A percentile compares a stretch with the other conserved stretches of the same genome.
Conservation (phyloP, 2,113 vertebrate genomes). For the Platichthys flesus region DNA sequence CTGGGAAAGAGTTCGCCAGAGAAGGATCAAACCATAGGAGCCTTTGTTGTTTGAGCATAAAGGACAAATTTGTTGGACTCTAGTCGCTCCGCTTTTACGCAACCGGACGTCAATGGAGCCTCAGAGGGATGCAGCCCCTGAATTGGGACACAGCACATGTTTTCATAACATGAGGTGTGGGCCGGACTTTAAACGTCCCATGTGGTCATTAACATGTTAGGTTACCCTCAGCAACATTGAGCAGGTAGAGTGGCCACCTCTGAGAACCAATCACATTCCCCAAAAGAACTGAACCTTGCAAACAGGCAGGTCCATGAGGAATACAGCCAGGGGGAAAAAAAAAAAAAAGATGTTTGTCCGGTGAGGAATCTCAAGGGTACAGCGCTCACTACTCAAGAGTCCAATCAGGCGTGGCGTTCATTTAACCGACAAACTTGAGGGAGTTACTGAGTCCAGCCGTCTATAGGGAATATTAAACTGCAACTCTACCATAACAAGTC, state of each 20-base stretch:
- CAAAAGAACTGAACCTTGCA: slow-evolving; percentile 32
- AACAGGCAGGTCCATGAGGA: slow-evolving; percentile 54
- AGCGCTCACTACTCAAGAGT: slow-evolving; percentile 57
- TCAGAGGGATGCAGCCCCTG: too few relatives aligned
- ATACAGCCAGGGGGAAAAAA: neutral
- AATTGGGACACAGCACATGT: too few relatives aligned
- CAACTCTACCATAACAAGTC: slow-evolving; percentile 35
- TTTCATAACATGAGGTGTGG: too few relatives aligned
- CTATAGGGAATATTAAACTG: slow-evolving; percentile 29
- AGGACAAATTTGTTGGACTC: too few relatives aligned
- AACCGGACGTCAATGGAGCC: too few relatives aligned
- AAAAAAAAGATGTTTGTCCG: slow-evolving; percentile 67
- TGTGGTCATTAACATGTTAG: slow-evolving; percentile 8
- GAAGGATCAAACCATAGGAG: too few relatives aligned
- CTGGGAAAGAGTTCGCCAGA: too few relatives aligned
- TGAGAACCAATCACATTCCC: slow-evolving; percentile 46
- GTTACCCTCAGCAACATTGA: neutral
- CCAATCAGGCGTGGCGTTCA: slow-evolving; percentile 57
- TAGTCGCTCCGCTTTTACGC: too few relatives aligned
- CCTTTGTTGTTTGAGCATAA: too few relatives aligned
- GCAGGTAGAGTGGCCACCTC: slow-evolving; percentile 34
- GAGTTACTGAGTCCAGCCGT: slow-evolving; percentile 41
- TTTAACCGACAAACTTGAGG: slow-evolving; percentile 43
- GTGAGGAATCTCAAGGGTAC: slow-evolving; percentile 38
- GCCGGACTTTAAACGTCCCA: neutral